A percentile compares a stretch with the other conserved stretches of the same genome.
Conservation (phyloP, 2,113 vertebrate species). For the Leucoraja erinaceus region DNA sequence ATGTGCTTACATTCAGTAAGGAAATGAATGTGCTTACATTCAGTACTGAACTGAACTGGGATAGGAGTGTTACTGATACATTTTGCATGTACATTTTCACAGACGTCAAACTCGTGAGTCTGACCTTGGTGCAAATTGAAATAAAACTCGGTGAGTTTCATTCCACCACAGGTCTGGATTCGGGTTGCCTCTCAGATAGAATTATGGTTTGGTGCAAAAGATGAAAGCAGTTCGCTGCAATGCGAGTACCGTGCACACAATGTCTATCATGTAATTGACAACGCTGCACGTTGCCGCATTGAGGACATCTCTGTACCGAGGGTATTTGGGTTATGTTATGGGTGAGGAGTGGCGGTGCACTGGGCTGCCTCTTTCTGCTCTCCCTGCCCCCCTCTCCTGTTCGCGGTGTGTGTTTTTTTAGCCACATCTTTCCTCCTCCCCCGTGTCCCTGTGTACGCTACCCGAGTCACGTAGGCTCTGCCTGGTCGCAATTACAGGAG, state of each 20-base stretch:
- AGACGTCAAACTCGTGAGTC: background rate
- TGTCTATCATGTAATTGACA: background rate
- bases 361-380: background rate
- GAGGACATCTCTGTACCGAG: no score
- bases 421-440: background rate
- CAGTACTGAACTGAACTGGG: background rate
- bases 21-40: no score
- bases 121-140: background rate
- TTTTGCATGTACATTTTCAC: background rate
- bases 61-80: background rate
- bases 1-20: no score
- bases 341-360: background rate
- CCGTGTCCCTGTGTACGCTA: slow-evolving; percentile 12
- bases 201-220: background rate
- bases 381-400: background rate
- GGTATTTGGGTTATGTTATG: background rate
- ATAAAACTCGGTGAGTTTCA: background rate
- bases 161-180: background rate
- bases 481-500: background rate
- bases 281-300: no score
- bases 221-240: background rate
- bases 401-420: background rate
- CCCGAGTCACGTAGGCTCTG: slow-evolving; percentile 15
- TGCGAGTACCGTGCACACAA: background rate
- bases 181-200: background rate